Conservation (phyloP, 2,113 vertebrate species). For the Vireo altiloquus region DNA sequence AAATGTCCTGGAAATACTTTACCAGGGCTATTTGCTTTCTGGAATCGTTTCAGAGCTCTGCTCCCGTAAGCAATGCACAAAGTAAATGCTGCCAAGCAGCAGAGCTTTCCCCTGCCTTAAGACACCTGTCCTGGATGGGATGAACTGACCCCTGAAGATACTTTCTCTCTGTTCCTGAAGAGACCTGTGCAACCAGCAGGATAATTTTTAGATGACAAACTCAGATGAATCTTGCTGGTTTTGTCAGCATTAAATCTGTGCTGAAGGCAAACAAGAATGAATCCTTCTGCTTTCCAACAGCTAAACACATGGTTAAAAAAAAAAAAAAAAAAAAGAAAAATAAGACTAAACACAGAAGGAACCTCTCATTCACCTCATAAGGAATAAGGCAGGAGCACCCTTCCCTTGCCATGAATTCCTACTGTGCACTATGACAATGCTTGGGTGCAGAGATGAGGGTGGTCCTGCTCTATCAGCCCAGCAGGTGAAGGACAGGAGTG, state of each 20-base stretch:
- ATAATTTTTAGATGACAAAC: neutral
- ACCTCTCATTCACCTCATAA: slow-evolving; percentile 7
- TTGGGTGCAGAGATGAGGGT: slow-evolving; percentile 25
- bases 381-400: slow-evolving; percentile 1
- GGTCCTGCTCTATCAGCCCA: slow-evolving; percentile 32
- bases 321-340: neutral
- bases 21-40: neutral
- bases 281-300: neutral
- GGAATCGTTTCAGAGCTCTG: neutral
- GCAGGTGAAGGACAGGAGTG: neutral
- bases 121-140: neutral
- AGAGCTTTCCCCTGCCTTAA: neutral
- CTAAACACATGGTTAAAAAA: neutral
- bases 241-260: neutral
- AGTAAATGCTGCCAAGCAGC: neutral
- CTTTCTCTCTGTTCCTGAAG: neutral
- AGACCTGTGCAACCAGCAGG: neutral
- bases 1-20: neutral
- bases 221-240: neutral
- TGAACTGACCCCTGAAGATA: neutral
- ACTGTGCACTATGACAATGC: neutral
- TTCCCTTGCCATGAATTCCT: slow-evolving; percentile 4
- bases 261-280: neutral
- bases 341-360: neutral
- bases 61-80: neutral